Evolutionary conservation across 2,888 invertebrate genomes (phyloP), one percentile per base, ranked within the genome.

Genomic region (Clusia tigrina): DNA sequence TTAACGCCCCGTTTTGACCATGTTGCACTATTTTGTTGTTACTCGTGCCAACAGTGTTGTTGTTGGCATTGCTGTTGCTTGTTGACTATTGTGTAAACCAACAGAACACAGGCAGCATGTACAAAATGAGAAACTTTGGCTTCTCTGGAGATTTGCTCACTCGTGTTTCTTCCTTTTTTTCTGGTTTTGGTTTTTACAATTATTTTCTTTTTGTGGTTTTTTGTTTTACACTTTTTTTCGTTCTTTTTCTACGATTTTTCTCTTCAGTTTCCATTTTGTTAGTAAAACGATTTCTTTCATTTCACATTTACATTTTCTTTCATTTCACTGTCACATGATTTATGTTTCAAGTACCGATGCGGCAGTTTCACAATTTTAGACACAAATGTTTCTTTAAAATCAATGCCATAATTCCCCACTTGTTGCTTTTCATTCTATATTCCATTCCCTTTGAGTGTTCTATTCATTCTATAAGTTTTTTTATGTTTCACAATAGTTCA

Each of bases 1-100:
- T 60, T 48, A 38, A 62, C 57, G 57, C 57, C 48, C 57, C 46
- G 57, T 57, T 57, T 57, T 48, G 57, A 48, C 57, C 48, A 57
- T 57, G 56, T 52, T 51, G 52, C 53, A 42, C 62, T 59, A 32
- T 60, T 61, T 58, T 26, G 24, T 42, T 37, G 58, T 62, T 48
- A 3, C n/a, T 42, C 12, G 9, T 42, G 32, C 12, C 12, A 32
- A 9, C 12, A 12, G 6, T 32, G 32, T 32, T 32, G 32, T 5
- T 42, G 6, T 15, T 42, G 42, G 10, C n/a, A 17, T 42, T 42
- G n/a, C 42, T 42, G 42, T 15, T 42, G 42, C 42, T 42, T 42
- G 42, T 42, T 42, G 42, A 42, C 42, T 42, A 17, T 15, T 42
- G 42, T 42, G 42, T 42, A 42, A 42, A 42, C 12, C 42, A 42